Base-by-base conservation (phyloP, 2,888 invertebrate species). In the Aphodius granarius region DNA sequence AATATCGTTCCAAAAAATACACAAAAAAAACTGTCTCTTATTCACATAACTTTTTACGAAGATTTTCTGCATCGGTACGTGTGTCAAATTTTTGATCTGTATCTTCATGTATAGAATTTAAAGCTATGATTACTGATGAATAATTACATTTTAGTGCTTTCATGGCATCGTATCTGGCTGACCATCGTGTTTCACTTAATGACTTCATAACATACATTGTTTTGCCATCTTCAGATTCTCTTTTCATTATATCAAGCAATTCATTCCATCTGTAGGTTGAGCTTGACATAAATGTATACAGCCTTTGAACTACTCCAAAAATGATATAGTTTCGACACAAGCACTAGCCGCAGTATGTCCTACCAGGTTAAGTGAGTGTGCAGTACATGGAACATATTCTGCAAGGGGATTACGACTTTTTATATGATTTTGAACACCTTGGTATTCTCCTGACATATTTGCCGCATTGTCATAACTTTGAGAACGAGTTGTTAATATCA, bases 391-490 rank as follows among this genome's bases (percentile, higher is more conserved):
- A 20, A 74, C 17, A 74, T 19, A 74, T 43, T 20, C 62, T 15
- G 64, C 74, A 18, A 71, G 63, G 15, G 16, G 17, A 21, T 74
- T 74, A 18, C 5, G 9, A 1, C 71, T n/a, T 20, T 64, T 70
- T 18, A 74, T 71, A 13, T 71, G 16, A 18, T 70, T 20, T 71
- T 74, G 74, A 0, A 74, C 5, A 9, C 74, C 74, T 15, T 17
- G 5, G 17, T 71, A 74, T 15, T 9, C 15, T 18, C 74, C 74
- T 21, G 71, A 20, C 71, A 74, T 74, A 62, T 74, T 66, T 63
- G 20, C 62, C 19, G 22, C 43, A 18, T 74, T 74, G 71, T 74
- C 74, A 62, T 74, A 74, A n/a, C 63, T 63, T 70, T 74, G 71
- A 4, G 5, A 68, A 18, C 70, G 22, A 15, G 19, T 72, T 19